Base-by-base conservation (phyloP, 2,113 vertebrate genomes). In the Rhinoderma darwinii region DNA sequence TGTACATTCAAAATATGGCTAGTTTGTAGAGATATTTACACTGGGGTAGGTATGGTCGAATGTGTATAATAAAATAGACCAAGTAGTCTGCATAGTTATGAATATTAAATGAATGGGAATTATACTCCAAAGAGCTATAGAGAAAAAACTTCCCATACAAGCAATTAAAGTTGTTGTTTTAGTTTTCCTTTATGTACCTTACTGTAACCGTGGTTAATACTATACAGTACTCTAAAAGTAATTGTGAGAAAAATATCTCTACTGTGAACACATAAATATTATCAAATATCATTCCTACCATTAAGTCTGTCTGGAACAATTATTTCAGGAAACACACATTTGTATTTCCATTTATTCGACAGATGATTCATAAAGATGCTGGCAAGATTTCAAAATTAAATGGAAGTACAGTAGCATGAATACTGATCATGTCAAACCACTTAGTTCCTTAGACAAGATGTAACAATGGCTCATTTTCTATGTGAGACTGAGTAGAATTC, bases 301-400 rank as follows among this genome's bases (percentile, higher is more conserved):
- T 79, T 85, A 85, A 18, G 12, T 32, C 56, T 85, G 59, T 78
- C 84, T 73, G 39, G 30, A 85, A 85, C 43, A 78, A 79, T 68
- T 79, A 79, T 44, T 79, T 70, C 41, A 70, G 54, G 59, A 86
- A 79, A 54, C 56, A 79, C 63, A 70, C 63, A 79, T 54, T 50
- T 39, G 61, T 80, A 70, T 79, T 86, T 54, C 61, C 43, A 79
- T 86, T 79, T 79, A 54, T 79, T 25, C 56, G 39, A 66, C 41
- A 66, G 56, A 78, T 85, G 39, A 85, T 77, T 85, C 59, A 85
- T 66, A 66, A 61, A 77, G n/a, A 50, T 61, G 54, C 54, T 84
- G 83, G 72, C 83, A 76, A 37, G 61, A 75, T 18, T 32, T 70
- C 74, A 86, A 68, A 47, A 25, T 39, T 51, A 79, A 79, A 79